phyloP scores from a whole-genome alignment of 2,797 vertebrate genomes.

The Paguma larvata region DNA sequence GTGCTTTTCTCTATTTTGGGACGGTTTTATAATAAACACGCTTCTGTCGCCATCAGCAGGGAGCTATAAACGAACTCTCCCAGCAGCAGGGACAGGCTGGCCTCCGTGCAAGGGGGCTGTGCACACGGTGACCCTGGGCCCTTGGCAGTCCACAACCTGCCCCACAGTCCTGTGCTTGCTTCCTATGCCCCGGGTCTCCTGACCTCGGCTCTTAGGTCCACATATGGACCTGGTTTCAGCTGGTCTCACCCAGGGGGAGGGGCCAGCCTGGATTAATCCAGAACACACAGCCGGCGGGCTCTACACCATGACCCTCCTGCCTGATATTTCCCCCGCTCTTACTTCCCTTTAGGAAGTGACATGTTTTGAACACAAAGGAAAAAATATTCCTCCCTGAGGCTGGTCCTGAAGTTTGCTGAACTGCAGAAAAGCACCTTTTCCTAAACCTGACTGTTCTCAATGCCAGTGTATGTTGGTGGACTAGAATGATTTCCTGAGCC shows the following conservation, averaged over 20 bases:
- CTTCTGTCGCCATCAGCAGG: background rate
- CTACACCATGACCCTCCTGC: background rate
- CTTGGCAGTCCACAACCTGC: background rate
- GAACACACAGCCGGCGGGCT: background rate
- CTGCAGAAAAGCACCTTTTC: background rate
- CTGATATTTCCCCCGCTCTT: background rate
- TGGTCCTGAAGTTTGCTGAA: background rate
- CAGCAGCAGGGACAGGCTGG: background rate
- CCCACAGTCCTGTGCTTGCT: background rate
- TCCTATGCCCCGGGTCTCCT: background rate
- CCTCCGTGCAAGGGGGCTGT: background rate
- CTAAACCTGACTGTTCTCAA: background rate
- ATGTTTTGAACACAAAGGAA: background rate
- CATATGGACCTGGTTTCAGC: slow-evolving; percentile 34
- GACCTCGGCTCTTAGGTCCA: background rate
- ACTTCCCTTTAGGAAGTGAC: background rate
- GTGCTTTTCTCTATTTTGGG: slow-evolving; percentile 26
- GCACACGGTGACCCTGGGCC: background rate
- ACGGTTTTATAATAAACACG: background rate
- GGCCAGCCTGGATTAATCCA: background rate
- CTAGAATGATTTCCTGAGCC: background rate
- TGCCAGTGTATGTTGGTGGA: background rate
- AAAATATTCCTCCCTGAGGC: background rate
- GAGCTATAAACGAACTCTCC: background rate
- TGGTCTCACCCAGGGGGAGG: background rate